A percentile compares a stretch with the other conserved stretches of the same genome.
Evolutionary conservation across 2,888 invertebrate genomes (phyloP).

Genomic region (Pardosa pseudoannulata): DNA sequence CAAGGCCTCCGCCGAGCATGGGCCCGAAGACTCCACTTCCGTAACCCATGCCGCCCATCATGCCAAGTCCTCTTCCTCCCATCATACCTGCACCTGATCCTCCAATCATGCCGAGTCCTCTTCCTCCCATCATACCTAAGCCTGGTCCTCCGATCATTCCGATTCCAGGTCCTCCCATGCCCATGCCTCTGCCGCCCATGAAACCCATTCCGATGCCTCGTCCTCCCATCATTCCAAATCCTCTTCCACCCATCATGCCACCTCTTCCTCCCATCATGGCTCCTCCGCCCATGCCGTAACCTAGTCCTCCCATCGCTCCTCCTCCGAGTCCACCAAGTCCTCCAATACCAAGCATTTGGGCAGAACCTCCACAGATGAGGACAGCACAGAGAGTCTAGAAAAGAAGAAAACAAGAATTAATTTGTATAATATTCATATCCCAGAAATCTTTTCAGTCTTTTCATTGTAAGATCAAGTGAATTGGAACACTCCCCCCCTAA

Average conservation of each 20-base stretch:
- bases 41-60: conserved; percentile 38
- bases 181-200: neutral
- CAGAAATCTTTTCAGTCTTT: too few species aligned
- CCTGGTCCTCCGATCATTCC: conserved; percentile 20
- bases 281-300: neutral
- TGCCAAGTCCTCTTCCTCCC: neutral
- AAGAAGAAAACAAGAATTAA: too few species aligned
- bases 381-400: neutral
- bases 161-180: neutral
- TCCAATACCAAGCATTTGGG: neutral
- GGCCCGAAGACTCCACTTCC: conserved; percentile 18
- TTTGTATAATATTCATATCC: too few species aligned
- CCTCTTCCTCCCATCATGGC: conserved; percentile 6
- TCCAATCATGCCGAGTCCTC: neutral
- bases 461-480: too few species aligned
- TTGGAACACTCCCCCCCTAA: too few species aligned
- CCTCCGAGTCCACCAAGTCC: conserved; percentile 9
- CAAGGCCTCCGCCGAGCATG: conserved; percentile 23
- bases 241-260: conserved; percentile 40
- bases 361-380: neutral
- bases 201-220: conserved; percentile 20
- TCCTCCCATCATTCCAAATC: conserved; percentile 15
- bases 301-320: conserved; percentile 17
- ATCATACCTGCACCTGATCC: neutral
- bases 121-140: conserved; percentile 24